Conservation (phyloP, 2,113 vertebrate species). For the Tichodroma muraria region DNA sequence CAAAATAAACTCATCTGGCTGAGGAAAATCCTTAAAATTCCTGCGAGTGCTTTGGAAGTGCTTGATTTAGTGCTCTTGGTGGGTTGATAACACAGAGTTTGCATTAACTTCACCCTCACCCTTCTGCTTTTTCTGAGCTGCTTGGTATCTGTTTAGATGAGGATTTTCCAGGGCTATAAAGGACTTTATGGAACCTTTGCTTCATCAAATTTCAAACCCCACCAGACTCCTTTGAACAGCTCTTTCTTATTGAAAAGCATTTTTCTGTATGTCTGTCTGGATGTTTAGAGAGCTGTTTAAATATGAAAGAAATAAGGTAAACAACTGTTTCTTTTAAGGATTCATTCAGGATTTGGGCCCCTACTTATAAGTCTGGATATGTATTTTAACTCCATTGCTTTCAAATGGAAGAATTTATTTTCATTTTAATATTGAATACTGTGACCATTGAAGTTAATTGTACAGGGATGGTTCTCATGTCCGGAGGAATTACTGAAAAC, state of each 20-base stretch:
- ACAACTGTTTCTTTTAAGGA: background rate
- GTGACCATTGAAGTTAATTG: background rate
- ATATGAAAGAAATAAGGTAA: background rate
- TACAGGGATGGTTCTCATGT: background rate
- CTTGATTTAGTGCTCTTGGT: background rate
- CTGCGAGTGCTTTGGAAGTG: background rate
- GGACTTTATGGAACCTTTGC: background rate
- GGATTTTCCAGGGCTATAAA: background rate
- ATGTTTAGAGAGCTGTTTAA: background rate
- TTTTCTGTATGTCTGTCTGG: background rate
- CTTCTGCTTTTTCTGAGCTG: background rate
- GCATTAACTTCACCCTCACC: background rate
- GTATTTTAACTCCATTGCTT: background rate
- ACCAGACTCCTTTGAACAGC: background rate
- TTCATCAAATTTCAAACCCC: background rate
- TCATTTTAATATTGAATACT: background rate
- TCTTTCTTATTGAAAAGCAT: background rate
- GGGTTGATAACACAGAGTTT: background rate
- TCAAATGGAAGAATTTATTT: background rate
- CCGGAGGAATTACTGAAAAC: background rate
- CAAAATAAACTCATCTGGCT: background rate
- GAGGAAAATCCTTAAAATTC: background rate
- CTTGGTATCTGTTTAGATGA: background rate
- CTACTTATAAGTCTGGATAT: background rate
- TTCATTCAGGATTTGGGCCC: background rate